phyloP scores from a whole-genome alignment of 2,797 vertebrate genomes.

The Microctenopoma stevenorrisi region DNA sequence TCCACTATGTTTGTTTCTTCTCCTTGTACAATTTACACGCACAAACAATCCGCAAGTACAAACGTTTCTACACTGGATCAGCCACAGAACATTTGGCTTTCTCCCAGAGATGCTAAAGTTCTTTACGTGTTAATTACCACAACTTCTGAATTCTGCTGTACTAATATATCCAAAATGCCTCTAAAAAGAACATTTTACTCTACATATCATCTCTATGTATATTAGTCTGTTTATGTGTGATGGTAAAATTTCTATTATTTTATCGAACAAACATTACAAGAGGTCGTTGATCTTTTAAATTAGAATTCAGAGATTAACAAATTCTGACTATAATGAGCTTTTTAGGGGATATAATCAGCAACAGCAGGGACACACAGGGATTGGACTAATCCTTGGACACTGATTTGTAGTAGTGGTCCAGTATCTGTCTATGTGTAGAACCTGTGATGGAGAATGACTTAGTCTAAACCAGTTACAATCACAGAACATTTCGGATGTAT shows the following conservation, averaged over 20 bases:
- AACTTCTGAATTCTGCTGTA: neutral
- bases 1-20: constrained; percentile 45
- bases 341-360: constrained; percentile 70
- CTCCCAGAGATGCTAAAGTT: constrained; percentile 19
- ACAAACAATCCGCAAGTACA: constrained; percentile 58
- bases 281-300: constrained; percentile 46
- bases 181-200: neutral
- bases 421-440: constrained; percentile 47
- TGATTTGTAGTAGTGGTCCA: constrained; percentile 37
- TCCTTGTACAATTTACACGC: constrained; percentile 17
- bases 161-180: neutral
- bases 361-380: constrained; percentile 66
- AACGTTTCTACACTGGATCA: constrained; percentile 58
- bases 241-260: neutral
- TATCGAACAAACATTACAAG: constrained; percentile 23
- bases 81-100: constrained; percentile 25
- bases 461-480: constrained; percentile 38
- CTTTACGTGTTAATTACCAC: constrained; percentile 24
- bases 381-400: constrained; percentile 71
- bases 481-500: constrained; percentile 23
- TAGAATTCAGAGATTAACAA: constrained; percentile 53
- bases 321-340: constrained; percentile 75
- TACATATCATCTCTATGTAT: neutral
- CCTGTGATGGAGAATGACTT: constrained; percentile 42
- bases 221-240: neutral